These are phyloP conservation scores for Neotoxoptera formosana DNA, from an alignment of 1,140 invertebrate species.

Conservation along the genomic window DNA sequence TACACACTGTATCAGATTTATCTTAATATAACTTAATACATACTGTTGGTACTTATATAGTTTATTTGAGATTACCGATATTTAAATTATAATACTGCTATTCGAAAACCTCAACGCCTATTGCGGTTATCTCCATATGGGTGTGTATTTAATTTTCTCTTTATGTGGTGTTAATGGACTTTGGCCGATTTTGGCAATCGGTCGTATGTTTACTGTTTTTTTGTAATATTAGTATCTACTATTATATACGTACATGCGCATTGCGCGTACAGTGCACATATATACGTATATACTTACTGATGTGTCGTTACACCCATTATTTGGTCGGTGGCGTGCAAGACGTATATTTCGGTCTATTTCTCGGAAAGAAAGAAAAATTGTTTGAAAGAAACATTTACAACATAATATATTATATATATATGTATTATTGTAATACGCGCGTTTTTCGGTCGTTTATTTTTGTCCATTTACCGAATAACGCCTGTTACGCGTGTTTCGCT, in stretches of 20 bases:
- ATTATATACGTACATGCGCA: too few relatives aligned
- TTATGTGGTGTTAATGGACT: not conserved
- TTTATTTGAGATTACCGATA: not conserved
- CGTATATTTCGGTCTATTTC: not conserved
- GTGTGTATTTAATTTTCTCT: not conserved
- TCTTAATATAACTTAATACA: not conserved
- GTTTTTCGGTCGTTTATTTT: not conserved
- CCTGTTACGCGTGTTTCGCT: not conserved
- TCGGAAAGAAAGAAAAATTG: not conserved
- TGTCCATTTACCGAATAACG: not conserved
- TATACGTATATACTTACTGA: not conserved
- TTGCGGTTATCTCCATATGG: not conserved
- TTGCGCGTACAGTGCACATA: too few relatives aligned
- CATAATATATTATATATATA: not conserved
- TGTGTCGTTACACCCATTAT: not conserved
- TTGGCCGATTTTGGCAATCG: not conserved
- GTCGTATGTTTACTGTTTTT: not conserved
- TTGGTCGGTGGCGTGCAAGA: not conserved
- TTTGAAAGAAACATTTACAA: conserved; percentile 5
- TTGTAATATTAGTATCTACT: not conserved
- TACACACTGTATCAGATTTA: not conserved
- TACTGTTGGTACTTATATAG: not conserved
- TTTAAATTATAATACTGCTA: not conserved
- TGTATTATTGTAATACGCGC: not conserved
- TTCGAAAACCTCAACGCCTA: not conserved